A percentile compares a stretch with the other conserved stretches of the same genome.
Conservation (phyloP, 2,797 vertebrate species). For the Clamator glandarius region DNA sequence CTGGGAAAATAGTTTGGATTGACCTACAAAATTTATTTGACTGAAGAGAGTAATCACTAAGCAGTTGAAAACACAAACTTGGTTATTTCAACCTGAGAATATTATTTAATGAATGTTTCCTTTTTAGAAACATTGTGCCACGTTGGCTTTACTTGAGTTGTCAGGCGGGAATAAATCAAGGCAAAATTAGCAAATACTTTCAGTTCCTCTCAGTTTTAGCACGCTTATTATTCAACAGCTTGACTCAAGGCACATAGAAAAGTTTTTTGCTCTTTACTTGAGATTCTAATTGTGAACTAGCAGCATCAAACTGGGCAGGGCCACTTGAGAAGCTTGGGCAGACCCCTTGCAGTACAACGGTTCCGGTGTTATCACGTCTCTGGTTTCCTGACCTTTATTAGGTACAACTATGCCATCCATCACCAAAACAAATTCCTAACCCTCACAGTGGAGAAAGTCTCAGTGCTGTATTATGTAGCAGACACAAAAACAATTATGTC, state of each 20-base stretch:
- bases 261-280: background rate
- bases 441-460: background rate
- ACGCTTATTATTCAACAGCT: background rate
- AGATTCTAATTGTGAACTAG: background rate
- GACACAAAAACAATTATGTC: background rate
- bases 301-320: background rate
- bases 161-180: background rate
- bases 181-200: background rate
- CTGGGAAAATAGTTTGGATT: background rate
- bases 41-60: background rate
- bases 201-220: background rate
- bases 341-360: accelerated
- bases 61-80: background rate
- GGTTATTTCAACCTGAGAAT: background rate
- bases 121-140: background rate
- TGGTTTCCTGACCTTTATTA: background rate
- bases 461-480: background rate
- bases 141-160: background rate
- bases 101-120: background rate
- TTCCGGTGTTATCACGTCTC: background rate
- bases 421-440: background rate
- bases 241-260: background rate
- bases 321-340: background rate
- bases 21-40: background rate
- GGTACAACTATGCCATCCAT: background rate